phyloP scores from a whole-genome alignment of 2,113 vertebrate species.

The Trematomus loennbergii region DNA sequence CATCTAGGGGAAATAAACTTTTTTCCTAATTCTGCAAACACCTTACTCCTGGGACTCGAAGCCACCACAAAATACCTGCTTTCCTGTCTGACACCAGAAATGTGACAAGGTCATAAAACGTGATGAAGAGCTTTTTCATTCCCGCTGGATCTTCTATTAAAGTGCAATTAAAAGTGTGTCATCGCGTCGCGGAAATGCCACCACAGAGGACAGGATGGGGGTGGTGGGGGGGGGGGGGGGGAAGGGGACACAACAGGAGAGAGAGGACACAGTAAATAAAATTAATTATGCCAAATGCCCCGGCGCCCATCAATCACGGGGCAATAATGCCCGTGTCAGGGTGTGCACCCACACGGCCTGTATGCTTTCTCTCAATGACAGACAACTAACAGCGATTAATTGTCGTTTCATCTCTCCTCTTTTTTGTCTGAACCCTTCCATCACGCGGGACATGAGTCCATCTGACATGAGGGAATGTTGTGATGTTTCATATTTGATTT shows the following conservation, averaged over 20 bases:
- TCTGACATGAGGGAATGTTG: slow-evolving; percentile 39
- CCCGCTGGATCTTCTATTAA: slow-evolving; percentile 77
- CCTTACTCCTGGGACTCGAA: background rate
- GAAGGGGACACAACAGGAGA: slow-evolving; percentile 50
- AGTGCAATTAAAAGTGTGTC: slow-evolving; percentile 81
- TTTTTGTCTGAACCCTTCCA: slow-evolving; percentile 32
- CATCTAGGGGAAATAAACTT: slow-evolving; percentile 9
- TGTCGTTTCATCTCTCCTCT: slow-evolving; percentile 72
- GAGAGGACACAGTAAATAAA: slow-evolving; percentile 80
- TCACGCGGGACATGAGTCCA: slow-evolving; percentile 39
- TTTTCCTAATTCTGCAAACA: slow-evolving; percentile 8
- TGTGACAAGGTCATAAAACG: slow-evolving; percentile 78
- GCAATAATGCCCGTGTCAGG: slow-evolving; percentile 81
- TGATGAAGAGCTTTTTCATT: slow-evolving; percentile 76
- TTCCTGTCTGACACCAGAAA: slow-evolving; percentile 66
- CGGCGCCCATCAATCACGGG: slow-evolving; percentile 80
- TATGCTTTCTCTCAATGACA: slow-evolving; percentile 70
- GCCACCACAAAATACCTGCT: slow-evolving; percentile 62
- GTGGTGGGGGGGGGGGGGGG: background rate
- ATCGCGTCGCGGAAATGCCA: slow-evolving; percentile 71
- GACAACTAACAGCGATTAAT: slow-evolving; percentile 79
- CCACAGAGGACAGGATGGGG: slow-evolving; percentile 35
- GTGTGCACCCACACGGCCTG: slow-evolving; percentile 69
- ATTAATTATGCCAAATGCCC: slow-evolving; percentile 82
- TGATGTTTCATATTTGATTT: slow-evolving; percentile 35